These are phyloP conservation scores for Iguana delicatissima DNA, from an alignment of 2,797 vertebrate species.

Conservation along the genomic window DNA sequence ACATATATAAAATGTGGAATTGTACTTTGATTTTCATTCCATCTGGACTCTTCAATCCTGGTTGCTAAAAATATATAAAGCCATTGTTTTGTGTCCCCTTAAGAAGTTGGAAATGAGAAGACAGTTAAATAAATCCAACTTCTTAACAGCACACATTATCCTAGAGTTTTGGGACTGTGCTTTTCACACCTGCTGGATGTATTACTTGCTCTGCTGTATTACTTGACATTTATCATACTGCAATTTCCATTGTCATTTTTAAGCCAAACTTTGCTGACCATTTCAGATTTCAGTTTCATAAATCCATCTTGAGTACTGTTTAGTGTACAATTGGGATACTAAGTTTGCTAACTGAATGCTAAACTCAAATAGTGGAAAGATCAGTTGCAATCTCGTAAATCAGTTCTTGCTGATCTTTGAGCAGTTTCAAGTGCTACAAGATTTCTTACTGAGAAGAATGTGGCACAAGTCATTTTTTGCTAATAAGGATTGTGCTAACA, in stretches of 20 bases:
- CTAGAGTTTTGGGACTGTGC: neutral
- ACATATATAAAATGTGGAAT: neutral
- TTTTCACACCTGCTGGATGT: neutral
- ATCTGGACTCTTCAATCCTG: neutral
- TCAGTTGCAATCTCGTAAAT: neutral
- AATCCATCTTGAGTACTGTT: neutral
- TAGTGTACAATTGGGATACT: neutral
- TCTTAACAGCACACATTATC: neutral
- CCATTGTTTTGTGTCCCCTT: neutral
- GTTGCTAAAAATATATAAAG: neutral
- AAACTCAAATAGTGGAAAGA: neutral
- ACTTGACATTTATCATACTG: neutral
- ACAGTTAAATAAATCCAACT: neutral
- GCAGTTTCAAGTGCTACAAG: neutral
- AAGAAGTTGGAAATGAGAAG: neutral
- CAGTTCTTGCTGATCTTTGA: neutral
- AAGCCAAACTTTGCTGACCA: neutral
- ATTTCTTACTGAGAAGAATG: neutral
- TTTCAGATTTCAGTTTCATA: neutral
- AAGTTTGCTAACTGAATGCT: slow-evolving; percentile 3
- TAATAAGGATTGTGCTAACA: neutral
- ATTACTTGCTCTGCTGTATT: neutral
- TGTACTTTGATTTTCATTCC: neutral
- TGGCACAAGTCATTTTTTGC: neutral
- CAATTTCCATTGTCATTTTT: neutral